Percentiles rank a stretch among this genome's conserved stretches.
Conservation (phyloP, 2,797 vertebrate species). For the Rhynchotus rufescens region DNA sequence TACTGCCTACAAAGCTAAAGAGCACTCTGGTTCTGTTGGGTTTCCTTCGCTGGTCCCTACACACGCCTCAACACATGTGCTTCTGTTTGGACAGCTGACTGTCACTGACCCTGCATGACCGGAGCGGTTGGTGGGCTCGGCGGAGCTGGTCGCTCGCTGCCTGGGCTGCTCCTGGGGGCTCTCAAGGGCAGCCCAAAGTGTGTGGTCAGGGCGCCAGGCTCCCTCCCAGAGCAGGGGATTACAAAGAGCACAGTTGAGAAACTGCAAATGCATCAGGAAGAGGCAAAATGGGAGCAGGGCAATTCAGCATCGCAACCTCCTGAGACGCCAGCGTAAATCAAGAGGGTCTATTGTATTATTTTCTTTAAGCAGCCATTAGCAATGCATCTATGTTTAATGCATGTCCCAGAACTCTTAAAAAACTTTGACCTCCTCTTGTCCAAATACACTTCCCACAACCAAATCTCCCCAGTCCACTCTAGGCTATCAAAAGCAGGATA, state of each 20-base stretch:
- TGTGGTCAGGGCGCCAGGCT: background rate
- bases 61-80: background rate
- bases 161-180: background rate
- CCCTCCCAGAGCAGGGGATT: background rate
- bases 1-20: background rate
- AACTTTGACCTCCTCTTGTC: background rate
- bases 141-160: accelerated
- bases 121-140: background rate
- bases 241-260: background rate
- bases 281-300: background rate
- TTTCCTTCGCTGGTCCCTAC: background rate
- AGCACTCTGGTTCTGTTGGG: background rate
- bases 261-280: background rate
- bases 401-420: background rate
- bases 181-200: background rate
- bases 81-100: conserved; percentile 51
- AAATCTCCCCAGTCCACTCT: background rate
- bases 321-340: background rate
- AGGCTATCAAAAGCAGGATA: background rate
- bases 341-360: background rate
- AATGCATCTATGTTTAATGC: background rate
- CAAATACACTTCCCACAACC: background rate
- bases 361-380: background rate
- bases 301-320: accelerated
- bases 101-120: background rate